Percentiles rank a stretch among this genome's conserved stretches.
Conservation (phyloP, 2,113 vertebrate species). For the Onychostruthus taczanowskii region DNA sequence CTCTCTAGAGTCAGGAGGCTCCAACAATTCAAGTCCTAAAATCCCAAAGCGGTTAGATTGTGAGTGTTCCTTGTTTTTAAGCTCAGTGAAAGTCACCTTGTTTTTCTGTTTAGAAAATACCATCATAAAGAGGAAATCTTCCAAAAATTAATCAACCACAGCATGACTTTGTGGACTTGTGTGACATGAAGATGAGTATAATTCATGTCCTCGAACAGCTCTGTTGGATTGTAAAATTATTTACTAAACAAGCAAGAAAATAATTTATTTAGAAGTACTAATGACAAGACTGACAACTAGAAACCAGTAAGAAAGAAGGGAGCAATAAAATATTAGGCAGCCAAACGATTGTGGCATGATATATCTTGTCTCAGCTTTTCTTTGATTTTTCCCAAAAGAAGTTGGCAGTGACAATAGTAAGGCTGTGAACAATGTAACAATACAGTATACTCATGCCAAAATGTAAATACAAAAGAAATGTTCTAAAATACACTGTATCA, state of each 20-base stretch:
- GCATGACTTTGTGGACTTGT: neutral
- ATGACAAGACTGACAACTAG: neutral
- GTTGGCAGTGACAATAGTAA: constrained; percentile 58
- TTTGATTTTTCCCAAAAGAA: constrained; percentile 68
- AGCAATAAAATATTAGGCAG: constrained; percentile 24
- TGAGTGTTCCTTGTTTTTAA: neutral
- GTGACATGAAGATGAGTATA: neutral
- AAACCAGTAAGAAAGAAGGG: neutral
- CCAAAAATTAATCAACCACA: neutral
- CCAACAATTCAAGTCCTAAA: neutral
- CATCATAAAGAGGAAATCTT: constrained; percentile 11
- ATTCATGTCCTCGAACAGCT: neutral
- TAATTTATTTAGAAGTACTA: neutral
- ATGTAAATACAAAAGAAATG: constrained; percentile 66
- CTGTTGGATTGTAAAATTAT: neutral
- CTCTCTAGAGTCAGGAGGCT: neutral
- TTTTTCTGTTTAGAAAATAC: constrained; percentile 29
- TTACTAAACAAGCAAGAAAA: neutral
- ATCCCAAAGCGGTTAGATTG: neutral
- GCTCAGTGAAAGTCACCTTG: neutral
- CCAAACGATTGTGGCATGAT: constrained; percentile 49
- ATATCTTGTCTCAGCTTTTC: constrained; percentile 64
- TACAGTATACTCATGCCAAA: constrained; percentile 51
- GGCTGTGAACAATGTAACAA: constrained; percentile 61
- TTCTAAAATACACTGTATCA: constrained; percentile 51